These are phyloP conservation scores for Blastobasis lacticolella DNA, from an alignment of 2,888 invertebrate genomes.

Conservation along the genomic window DNA sequence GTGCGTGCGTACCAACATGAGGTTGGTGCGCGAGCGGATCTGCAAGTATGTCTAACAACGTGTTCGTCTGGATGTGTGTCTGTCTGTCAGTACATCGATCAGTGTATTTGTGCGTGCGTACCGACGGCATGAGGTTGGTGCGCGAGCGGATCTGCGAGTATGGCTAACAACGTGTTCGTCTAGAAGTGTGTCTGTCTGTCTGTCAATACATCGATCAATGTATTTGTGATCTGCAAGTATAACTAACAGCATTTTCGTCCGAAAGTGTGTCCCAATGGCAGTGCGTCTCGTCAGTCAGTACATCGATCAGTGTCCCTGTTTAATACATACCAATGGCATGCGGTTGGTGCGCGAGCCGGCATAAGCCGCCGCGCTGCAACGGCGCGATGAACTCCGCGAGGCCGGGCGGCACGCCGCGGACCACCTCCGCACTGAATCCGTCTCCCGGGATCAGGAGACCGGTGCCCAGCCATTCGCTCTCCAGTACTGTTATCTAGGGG, in stretches of 20 bases:
- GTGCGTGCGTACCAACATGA: slow-evolving; percentile 70
- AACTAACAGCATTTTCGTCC: too few relatives aligned
- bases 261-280: too few relatives aligned
- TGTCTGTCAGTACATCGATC: neutral
- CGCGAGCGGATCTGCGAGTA: slow-evolving; percentile 29
- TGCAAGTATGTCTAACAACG: too few relatives aligned
- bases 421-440: slow-evolving; percentile 97
- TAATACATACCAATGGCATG: slow-evolving; percentile 69
- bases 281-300: too few relatives aligned
- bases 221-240: too few relatives aligned
- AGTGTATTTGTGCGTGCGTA: neutral
- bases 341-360: slow-evolving; percentile 91
- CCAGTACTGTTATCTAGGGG: slow-evolving; percentile 83
- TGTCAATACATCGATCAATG: too few relatives aligned
- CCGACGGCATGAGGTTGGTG: slow-evolving; percentile 86
- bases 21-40: slow-evolving; percentile 79
- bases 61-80: too few relatives aligned
- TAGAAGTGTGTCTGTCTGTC: too few relatives aligned
- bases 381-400: slow-evolving; percentile 89
- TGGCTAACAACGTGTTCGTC: too few relatives aligned
- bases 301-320: too few relatives aligned
- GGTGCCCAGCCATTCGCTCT: slow-evolving; percentile 91
- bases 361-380: slow-evolving; percentile 88
- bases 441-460: slow-evolving; percentile 97
- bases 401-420: slow-evolving; percentile 94